A percentile compares a stretch with the other conserved stretches of the same genome.
Evolutionary conservation across 2,888 invertebrate genomes (phyloP).

Genomic region (Lissonota sp.): DNA sequence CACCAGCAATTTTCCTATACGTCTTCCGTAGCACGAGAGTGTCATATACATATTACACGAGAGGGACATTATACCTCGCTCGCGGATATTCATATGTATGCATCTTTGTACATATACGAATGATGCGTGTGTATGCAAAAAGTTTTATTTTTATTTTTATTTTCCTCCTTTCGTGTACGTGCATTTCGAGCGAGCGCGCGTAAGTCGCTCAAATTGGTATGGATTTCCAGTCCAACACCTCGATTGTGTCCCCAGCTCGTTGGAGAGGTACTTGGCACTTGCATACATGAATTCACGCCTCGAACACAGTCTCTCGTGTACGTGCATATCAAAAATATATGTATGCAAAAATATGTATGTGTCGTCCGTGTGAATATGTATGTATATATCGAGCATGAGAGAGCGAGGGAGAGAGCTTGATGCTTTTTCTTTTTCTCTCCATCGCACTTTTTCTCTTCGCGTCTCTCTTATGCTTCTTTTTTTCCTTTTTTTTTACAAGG

Average conservation of each 20-base stretch:
- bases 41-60: slow-evolving; percentile 2
- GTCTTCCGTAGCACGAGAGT: too few species aligned
- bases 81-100: slow-evolving; percentile 30
- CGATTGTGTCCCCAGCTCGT: slow-evolving; percentile 78
- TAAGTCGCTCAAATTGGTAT: slow-evolving; percentile 83
- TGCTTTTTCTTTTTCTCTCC: slow-evolving; percentile 17
- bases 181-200: slow-evolving; percentile 78
- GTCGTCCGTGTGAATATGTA: background rate
- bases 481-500: slow-evolving; percentile 3
- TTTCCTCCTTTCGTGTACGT: slow-evolving; percentile 48
- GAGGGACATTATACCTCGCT: slow-evolving; percentile 39
- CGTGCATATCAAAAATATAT: background rate
- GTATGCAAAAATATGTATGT: background rate
- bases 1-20: too few species aligned
- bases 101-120: background rate
- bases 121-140: slow-evolving; percentile 42
- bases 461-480: slow-evolving; percentile 5
- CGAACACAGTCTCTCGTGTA: slow-evolving; percentile 68
- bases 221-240: slow-evolving; percentile 84
- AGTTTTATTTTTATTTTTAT: slow-evolving; percentile 1
- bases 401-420: background rate
- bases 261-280: slow-evolving; percentile 81
- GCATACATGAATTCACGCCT: slow-evolving; percentile 81
- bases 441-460: slow-evolving; percentile 14
- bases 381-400: background rate